These are phyloP conservation scores for Megaustenia siamemsis DNA, from an alignment of 2,888 invertebrate genomes.

Conservation along the genomic window DNA sequence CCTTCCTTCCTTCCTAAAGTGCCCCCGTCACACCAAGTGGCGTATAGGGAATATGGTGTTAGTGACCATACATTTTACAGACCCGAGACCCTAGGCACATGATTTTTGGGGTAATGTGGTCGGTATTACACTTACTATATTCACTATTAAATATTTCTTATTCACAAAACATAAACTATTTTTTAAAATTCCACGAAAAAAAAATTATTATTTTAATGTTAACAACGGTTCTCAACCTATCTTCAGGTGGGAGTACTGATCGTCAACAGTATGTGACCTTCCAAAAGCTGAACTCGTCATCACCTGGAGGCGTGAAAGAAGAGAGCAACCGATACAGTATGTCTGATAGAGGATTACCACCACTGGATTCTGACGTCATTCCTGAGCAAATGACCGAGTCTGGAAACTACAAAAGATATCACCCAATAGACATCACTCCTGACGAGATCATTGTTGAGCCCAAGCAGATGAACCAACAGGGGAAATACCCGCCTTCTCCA, in stretches of 20 bases:
- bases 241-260: conserved; percentile 15
- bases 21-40: too few species aligned
- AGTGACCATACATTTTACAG: too few species aligned
- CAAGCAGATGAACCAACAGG: conserved; percentile 38
- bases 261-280: conserved; percentile 55
- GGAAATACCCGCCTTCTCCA: conserved; percentile 22
- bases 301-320: conserved; percentile 40
- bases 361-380: conserved; percentile 44
- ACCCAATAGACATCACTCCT: conserved; percentile 63
- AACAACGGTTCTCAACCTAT: background rate
- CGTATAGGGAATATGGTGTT: too few species aligned
- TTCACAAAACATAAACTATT: too few species aligned
- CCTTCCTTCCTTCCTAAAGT: too few species aligned
- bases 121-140: too few species aligned
- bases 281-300: conserved; percentile 46
- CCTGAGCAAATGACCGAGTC: conserved; percentile 64
- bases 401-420: conserved; percentile 64
- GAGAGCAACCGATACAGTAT: conserved; percentile 61
- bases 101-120: too few species aligned
- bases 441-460: conserved; percentile 59
- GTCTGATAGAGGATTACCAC: conserved; percentile 60
- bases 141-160: too few species aligned
- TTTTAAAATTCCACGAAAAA: too few species aligned
- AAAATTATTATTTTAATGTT: too few species aligned
- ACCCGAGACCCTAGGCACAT: too few species aligned